phyloP scores from a whole-genome alignment of 2,113 vertebrate genomes.

The Erinaceus europaeus region DNA sequence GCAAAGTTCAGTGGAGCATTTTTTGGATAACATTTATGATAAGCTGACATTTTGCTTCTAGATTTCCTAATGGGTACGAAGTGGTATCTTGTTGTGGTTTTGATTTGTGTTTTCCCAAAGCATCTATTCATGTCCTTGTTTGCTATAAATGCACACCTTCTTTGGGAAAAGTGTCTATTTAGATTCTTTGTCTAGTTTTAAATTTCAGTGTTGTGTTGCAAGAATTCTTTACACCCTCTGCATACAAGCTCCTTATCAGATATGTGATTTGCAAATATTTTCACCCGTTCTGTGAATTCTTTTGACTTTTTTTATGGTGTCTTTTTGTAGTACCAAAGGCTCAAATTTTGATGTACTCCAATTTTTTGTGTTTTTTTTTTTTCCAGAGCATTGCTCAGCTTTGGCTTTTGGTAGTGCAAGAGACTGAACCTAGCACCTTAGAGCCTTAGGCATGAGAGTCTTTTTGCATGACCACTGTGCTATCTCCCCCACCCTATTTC shows the following conservation, averaged over 20 bases:
- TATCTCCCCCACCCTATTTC: no score
- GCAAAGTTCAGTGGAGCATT: background rate
- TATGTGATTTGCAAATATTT: slow-evolving; percentile 22
- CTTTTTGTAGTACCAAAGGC: slow-evolving; percentile 9
- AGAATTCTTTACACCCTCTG: slow-evolving; percentile 26
- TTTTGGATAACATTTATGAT: background rate
- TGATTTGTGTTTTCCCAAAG: slow-evolving; percentile 39
- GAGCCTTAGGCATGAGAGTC: no score
- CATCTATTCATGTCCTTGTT: slow-evolving; percentile 33
- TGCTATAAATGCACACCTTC: background rate
- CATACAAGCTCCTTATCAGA: background rate
- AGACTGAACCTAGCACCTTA: no score
- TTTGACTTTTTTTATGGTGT: slow-evolving; percentile 16
- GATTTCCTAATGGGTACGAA: background rate
- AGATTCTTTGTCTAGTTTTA: slow-evolving; percentile 38
- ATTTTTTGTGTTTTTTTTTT: background rate
- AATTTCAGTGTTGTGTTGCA: slow-evolving; percentile 14
- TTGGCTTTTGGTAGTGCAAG: no score
- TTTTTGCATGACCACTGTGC: no score
- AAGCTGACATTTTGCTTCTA: slow-evolving; percentile 37
- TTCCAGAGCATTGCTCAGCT: no score
- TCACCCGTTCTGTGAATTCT: background rate
- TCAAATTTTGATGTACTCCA: background rate
- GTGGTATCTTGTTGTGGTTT: slow-evolving; percentile 1
- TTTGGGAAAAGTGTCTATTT: slow-evolving; percentile 27